These are phyloP conservation scores for Trachymyrmex cornetzi DNA, from an alignment of 1,140 invertebrate genomes.

Conservation along the genomic window DNA sequence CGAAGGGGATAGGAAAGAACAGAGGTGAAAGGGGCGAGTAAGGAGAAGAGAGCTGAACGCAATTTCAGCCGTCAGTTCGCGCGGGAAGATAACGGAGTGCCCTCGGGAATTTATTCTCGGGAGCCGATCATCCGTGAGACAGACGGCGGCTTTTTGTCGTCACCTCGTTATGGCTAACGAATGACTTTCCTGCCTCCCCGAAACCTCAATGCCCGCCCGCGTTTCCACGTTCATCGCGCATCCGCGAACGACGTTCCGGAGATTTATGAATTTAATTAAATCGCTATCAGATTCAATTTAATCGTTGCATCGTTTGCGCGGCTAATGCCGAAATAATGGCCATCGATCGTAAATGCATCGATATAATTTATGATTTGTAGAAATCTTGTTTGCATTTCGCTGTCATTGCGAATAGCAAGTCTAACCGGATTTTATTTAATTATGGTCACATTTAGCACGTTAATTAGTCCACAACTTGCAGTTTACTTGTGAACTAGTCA, in stretches of 20 bases:
- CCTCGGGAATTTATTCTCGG: conserved; percentile 55
- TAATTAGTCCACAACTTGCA: background rate
- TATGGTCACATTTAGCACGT: background rate
- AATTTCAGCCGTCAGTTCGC: conserved; percentile 69
- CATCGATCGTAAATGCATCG: background rate
- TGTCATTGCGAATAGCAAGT: background rate
- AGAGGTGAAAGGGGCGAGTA: background rate
- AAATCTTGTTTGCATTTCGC: background rate
- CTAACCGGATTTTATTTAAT: no score
- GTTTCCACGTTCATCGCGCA: conserved; percentile 44
- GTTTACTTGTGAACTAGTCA: background rate
- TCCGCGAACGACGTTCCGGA: conserved; percentile 18
- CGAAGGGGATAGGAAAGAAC: conserved; percentile 1
- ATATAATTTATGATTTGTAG: conserved; percentile 1
- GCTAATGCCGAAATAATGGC: conserved; percentile 26
- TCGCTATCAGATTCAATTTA: conserved; percentile 52
- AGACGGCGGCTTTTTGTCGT: conserved; percentile 63
- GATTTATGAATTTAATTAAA: conserved; percentile 61
- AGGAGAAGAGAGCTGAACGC: conserved; percentile 51
- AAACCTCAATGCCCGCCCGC: background rate
- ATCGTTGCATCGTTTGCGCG: background rate
- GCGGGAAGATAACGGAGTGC: conserved; percentile 62
- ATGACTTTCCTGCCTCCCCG: conserved; percentile 18
- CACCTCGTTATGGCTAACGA: conserved; percentile 61
- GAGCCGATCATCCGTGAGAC: conserved; percentile 55